Evolutionary conservation across 2,113 vertebrate genomes (phyloP).

Genomic region (Heptranchias perlo): DNA sequence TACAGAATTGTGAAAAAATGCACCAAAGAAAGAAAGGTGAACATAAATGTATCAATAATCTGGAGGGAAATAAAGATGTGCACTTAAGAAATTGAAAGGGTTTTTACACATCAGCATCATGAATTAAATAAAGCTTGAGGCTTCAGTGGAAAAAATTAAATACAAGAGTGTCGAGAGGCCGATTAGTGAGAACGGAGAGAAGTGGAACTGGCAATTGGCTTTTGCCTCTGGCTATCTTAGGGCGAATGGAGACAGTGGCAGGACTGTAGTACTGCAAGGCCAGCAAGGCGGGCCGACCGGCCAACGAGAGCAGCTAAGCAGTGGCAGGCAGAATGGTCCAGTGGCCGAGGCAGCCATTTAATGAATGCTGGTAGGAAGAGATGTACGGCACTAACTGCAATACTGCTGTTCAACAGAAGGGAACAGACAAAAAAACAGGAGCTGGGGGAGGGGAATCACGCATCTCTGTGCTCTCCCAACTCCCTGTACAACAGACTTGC

Average conservation of each 20-base stretch:
- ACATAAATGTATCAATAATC: neutral
- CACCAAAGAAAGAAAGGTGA: neutral
- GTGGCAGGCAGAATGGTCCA: neutral
- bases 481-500: neutral
- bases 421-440: neutral
- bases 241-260: too few relatives aligned
- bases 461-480: neutral
- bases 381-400: neutral
- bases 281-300: neutral
- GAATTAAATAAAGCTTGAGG: neutral
- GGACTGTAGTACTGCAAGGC: neutral
- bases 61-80: neutral
- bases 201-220: neutral
- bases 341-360: neutral
- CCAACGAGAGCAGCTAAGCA: neutral
- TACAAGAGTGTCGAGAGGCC: neutral
- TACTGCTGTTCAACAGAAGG: neutral
- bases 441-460: neutral
- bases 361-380: neutral
- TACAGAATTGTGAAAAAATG: neutral
- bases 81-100: neutral
- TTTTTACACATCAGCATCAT: neutral
- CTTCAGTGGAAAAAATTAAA: neutral
- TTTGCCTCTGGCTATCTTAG: neutral
- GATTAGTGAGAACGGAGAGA: neutral